Percentiles rank a stretch among this genome's conserved stretches.
phyloP scores from a whole-genome alignment of 2,113 vertebrate genomes.

The Pongo abelii region DNA sequence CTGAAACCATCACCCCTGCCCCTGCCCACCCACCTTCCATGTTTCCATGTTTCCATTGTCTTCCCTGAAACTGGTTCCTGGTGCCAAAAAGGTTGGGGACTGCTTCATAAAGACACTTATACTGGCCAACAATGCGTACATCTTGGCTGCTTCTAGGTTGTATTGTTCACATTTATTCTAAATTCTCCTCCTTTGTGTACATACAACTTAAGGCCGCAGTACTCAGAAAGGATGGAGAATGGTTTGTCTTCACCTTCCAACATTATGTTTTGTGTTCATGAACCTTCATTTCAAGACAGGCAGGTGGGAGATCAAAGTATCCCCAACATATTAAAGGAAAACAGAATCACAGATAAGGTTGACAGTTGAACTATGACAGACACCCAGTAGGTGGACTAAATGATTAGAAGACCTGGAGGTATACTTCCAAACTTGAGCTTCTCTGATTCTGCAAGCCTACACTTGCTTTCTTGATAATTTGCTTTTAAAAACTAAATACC shows the following conservation, averaged over 20 bases:
- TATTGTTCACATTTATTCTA: neutral
- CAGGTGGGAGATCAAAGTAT: neutral
- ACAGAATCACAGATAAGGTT: neutral
- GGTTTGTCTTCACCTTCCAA: neutral
- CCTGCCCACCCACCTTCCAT: no score
- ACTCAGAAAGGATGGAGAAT: neutral
- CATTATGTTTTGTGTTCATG: neutral
- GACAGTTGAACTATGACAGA: neutral
- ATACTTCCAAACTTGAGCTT: neutral
- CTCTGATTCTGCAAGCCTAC: neutral
- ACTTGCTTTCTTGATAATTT: neutral
- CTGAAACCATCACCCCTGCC: no score
- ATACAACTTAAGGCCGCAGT: neutral
- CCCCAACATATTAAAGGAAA: neutral
- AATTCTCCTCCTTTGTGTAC: neutral
- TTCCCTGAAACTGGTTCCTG: no score
- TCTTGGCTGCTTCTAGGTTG: neutral
- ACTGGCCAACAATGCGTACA: neutral
- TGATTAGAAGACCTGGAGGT: neutral
- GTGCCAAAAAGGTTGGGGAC: no score
- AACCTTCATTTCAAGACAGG: neutral
- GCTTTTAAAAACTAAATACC: neutral
- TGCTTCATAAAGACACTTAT: neutral
- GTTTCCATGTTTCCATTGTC: no score
- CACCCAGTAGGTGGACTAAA: neutral